Evolutionary conservation across 2,797 vertebrate genomes (phyloP).

Genomic region (Siniperca undulata): DNA sequence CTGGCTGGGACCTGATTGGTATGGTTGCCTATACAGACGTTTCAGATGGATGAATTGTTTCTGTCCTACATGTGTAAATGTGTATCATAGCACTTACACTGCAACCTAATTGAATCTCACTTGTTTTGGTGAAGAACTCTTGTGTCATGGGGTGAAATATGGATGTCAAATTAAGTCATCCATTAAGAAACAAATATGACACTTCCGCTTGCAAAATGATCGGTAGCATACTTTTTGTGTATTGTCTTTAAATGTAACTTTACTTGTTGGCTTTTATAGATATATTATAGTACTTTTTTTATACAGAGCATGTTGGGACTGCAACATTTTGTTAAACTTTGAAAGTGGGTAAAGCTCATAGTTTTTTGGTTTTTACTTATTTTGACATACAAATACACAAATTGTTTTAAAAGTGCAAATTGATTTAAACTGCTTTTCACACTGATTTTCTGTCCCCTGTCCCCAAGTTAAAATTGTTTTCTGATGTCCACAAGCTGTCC

Average conservation of each 20-base stretch:
- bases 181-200: background rate
- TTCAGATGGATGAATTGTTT: conserved; percentile 35
- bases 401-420: background rate
- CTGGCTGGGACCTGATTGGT: conserved; percentile 69
- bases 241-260: background rate
- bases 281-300: too few species aligned
- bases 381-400: background rate
- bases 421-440: background rate
- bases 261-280: background rate
- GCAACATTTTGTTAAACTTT: background rate
- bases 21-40: conserved; percentile 31
- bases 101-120: conserved; percentile 1
- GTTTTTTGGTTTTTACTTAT: background rate
- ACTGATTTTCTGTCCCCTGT: too few species aligned
- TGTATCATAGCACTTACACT: background rate
- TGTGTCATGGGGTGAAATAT: background rate
- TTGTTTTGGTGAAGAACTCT: background rate
- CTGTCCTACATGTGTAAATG: conserved; percentile 49
- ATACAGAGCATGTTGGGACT: background rate
- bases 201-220: background rate
- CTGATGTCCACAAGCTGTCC: too few species aligned
- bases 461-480: background rate
- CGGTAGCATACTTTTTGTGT: background rate
- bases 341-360: background rate
- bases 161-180: background rate